Base-by-base conservation (phyloP, 2,113 vertebrate species). In the Urocitellus parryii region DNA sequence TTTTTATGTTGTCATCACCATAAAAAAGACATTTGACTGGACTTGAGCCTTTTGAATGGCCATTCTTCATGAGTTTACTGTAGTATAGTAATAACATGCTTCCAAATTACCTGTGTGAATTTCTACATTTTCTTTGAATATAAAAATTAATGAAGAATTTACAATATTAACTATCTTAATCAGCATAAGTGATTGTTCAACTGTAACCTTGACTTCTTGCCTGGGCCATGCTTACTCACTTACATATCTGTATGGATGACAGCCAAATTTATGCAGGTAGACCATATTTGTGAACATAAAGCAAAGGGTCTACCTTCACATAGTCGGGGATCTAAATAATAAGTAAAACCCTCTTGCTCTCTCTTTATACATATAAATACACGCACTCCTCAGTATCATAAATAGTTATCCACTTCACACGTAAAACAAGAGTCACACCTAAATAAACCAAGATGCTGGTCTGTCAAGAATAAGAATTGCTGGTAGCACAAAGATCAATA, bases 1-100 rank as follows among this genome's bases (percentile, higher is more conserved):
- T 91, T 70, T 96, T 97, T 88, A 97, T 25, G 9, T 18, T 97
- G 61, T 77, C 53, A 95, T 92, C 85, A 93, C 45, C 32, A 22
- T 94, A 72, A 96, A 51, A 70, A 45, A 42, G 58, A 37, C 93
- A 88, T 95, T n/a, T 76, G 68, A 90, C 34, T 73, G 32, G 48
- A 79, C 39, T 63, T 68, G 13, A 84, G 68, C 5, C 9, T 89
- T 92, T 27, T 22, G 1, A 67, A 18, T 48, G 70, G 29, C 6
- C 29, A 42, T 51, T 93, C 22, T 90, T n/a, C 39, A 10, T 34
- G 22, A 89, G 39, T 45, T 32, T 73, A 65, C 18, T n/a, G 25
- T 25, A 61, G 5, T 18, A 2, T 20, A 79, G 42, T 16, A 86
- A 91, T 70, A 83, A 86, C n/a, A 18, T 68, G 1, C 76, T 32